A percentile compares a stretch with the other conserved stretches of the same genome.
These are phyloP conservation scores for Melieria crassipennis DNA, from an alignment of 2,888 invertebrate genomes.

Conservation along the genomic window DNA sequence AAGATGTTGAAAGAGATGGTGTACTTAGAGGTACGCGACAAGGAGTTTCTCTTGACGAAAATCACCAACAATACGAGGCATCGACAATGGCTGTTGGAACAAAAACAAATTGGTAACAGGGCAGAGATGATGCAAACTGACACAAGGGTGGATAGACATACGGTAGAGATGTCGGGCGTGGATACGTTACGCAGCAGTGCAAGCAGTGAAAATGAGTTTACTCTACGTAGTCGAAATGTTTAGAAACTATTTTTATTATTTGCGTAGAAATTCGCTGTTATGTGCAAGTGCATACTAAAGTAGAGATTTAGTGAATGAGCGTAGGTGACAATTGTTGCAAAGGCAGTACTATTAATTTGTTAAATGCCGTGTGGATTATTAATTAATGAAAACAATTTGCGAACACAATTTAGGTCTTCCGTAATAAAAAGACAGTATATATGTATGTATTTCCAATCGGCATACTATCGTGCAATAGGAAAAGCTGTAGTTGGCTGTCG, in stretches of 20 bases:
- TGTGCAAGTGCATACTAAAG: no score
- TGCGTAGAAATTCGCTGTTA: background rate
- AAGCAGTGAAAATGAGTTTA: constrained; percentile 3
- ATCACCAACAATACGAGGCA: constrained; percentile 72
- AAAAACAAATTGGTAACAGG: background rate
- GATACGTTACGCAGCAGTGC: background rate
- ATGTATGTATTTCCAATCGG: no score
- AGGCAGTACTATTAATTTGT: no score
- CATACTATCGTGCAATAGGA: no score
- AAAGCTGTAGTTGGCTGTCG: no score
- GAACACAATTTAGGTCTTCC: no score
- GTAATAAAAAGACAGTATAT: no score
- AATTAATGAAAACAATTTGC: no score
- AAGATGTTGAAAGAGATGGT: constrained; percentile 73
- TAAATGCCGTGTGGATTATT: no score
- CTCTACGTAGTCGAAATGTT: constrained; percentile 24
- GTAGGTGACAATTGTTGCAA: no score
- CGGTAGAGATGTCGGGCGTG: no score
- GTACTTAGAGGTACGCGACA: constrained; percentile 74
- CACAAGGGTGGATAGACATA: background rate
- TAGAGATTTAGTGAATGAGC: no score
- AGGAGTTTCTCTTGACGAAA: constrained; percentile 71
- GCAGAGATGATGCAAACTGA: constrained; percentile 29
- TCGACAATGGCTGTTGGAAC: constrained; percentile 55
- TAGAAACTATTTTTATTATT: constrained; percentile 3